Conservation (phyloP, 37 sponge, comb jelly and placozoan species). For the Halichondria panicea region DNA sequence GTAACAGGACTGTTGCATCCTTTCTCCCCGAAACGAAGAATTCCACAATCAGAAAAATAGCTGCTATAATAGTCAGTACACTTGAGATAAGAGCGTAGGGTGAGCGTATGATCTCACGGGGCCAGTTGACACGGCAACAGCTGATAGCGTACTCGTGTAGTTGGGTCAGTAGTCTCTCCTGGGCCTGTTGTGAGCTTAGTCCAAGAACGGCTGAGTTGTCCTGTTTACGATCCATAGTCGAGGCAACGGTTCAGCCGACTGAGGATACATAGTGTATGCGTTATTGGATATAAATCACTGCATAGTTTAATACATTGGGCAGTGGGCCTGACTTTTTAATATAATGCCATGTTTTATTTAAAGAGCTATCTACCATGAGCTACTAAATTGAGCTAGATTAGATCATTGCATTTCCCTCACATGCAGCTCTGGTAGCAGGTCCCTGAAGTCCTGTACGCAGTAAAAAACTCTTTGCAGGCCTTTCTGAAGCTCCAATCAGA, state of each 20-base stretch:
- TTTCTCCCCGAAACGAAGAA: neutral
- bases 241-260: neutral
- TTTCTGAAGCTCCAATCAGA: too few relatives aligned
- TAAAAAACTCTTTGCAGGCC: too few relatives aligned
- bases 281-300: too few relatives aligned
- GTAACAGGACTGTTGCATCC: neutral
- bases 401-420: too few relatives aligned
- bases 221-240: neutral
- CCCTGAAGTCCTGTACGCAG: too few relatives aligned
- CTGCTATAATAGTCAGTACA: neutral
- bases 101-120: neutral
- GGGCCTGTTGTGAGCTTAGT: conserved; percentile 42
- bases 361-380: too few relatives aligned
- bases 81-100: conserved; percentile 1
- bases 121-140: conserved; percentile 19
- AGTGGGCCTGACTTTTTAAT: too few relatives aligned
- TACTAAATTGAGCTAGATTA: too few relatives aligned
- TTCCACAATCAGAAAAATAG: neutral
- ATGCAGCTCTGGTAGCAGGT: too few relatives aligned
- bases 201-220: conserved; percentile 3
- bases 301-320: too few relatives aligned
- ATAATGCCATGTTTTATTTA: too few relatives aligned
- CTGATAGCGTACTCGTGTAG: neutral
- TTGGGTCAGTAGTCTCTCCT: conserved; percentile 8
- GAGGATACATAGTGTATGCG: too few relatives aligned